Conservation (phyloP, 2,888 invertebrate genomes). For the Trachelus tabidus region DNA sequence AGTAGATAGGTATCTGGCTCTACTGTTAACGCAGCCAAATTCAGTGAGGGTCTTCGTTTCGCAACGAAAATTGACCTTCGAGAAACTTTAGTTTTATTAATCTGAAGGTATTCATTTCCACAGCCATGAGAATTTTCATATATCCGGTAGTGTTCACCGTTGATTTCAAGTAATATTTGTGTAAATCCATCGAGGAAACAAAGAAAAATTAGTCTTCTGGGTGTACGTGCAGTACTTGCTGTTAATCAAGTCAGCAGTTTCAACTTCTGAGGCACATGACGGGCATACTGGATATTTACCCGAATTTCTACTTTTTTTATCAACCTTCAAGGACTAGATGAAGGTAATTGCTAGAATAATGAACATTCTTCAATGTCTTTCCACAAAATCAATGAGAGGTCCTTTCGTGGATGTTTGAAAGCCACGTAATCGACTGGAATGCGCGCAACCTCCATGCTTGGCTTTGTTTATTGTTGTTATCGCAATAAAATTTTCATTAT, state of each 20-base stretch:
- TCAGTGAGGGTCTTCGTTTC: slow-evolving; percentile 25
- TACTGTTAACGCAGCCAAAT: slow-evolving; percentile 23
- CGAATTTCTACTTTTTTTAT: slow-evolving; percentile 23
- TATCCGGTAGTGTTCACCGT: background rate
- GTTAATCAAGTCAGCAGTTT: slow-evolving; percentile 8
- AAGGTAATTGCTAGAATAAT: slow-evolving; percentile 35
- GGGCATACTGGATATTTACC: slow-evolving; percentile 25
- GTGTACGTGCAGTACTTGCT: slow-evolving; percentile 10
- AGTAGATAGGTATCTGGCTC: slow-evolving; percentile 15
- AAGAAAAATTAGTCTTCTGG: slow-evolving; percentile 8
- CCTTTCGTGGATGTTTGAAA: slow-evolving; percentile 26
- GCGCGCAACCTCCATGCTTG: slow-evolving; percentile 28
- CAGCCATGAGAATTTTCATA: slow-evolving; percentile 5
- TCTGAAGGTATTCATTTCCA: slow-evolving; percentile 12
- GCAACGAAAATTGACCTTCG: slow-evolving; percentile 30
- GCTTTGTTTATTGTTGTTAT: slow-evolving; percentile 47
- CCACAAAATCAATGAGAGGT: slow-evolving; percentile 1
- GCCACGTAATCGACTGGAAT: slow-evolving; percentile 28
- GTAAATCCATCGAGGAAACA: background rate
- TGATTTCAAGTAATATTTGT: background rate
- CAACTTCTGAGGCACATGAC: slow-evolving; percentile 41
- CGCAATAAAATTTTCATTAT: background rate
- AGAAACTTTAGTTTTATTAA: slow-evolving; percentile 21
- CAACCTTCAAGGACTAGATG: slow-evolving; percentile 38
- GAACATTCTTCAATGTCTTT: background rate